Conservation (phyloP, 92 coral and sea anemone species). For the Palythoa caribaeorum region DNA sequence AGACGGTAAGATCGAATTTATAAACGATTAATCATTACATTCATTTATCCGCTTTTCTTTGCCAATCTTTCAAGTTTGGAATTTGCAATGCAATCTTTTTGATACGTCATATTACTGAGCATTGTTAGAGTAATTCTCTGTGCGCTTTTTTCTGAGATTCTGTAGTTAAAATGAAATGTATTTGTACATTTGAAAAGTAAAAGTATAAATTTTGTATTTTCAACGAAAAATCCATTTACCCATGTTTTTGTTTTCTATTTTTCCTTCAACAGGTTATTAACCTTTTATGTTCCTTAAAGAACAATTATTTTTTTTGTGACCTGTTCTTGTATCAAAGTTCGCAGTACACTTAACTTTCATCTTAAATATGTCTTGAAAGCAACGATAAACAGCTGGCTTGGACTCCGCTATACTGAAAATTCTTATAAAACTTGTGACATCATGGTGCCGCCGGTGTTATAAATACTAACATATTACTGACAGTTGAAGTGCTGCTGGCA, state of each 20-base stretch:
- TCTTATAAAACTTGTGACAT: too few species aligned
- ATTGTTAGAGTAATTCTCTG: neutral
- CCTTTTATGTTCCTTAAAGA: neutral
- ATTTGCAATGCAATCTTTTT: neutral
- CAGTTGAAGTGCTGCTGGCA: too few species aligned
- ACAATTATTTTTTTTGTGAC: too few species aligned
- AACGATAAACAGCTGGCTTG: too few species aligned
- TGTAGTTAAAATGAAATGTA: neutral
- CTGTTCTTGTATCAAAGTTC: too few species aligned
- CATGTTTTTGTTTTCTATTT: neutral
- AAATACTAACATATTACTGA: too few species aligned
- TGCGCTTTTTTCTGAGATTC: neutral
- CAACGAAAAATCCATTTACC: neutral
- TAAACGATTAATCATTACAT: neutral
- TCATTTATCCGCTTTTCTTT: neutral
- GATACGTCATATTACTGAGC: neutral
- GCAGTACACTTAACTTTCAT: too few species aligned
- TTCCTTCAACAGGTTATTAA: neutral
- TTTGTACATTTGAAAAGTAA: neutral
- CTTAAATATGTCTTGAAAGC: too few species aligned
- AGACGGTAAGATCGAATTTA: constrained; percentile 63
- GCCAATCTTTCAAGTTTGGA: neutral
- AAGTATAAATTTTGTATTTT: neutral
- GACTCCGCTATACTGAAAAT: too few species aligned
- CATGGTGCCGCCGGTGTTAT: too few species aligned